Evolutionary conservation across 92 coral and sea anemone genomes (phyloP).

Genomic region (Bergia puertoricense): DNA sequence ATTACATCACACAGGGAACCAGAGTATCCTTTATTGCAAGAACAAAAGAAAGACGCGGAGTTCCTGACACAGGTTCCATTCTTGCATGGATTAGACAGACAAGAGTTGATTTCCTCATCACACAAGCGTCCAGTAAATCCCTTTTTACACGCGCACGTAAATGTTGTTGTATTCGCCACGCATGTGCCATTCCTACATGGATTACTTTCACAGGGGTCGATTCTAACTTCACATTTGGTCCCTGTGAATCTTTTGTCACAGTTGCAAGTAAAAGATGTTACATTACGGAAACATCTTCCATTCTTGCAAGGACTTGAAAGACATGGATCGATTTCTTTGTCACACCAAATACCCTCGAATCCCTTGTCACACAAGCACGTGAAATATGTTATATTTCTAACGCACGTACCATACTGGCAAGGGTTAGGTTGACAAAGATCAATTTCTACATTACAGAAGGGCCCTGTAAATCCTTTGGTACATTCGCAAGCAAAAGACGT

Average conservation of each 20-base stretch:
- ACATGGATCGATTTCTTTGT: slow-evolving; percentile 50
- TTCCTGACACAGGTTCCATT: slow-evolving; percentile 52
- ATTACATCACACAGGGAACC: slow-evolving; percentile 44
- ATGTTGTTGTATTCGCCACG: slow-evolving; percentile 7
- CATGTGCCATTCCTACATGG: slow-evolving; percentile 88
- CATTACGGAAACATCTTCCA: slow-evolving; percentile 46
- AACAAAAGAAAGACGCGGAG: slow-evolving; percentile 55
- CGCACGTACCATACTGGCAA: slow-evolving; percentile 71
- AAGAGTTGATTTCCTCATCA: slow-evolving; percentile 46
- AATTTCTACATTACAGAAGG: slow-evolving; percentile 51
- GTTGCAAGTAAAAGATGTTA: slow-evolving; percentile 48
- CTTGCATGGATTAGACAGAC: slow-evolving; percentile 59
- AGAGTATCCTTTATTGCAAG: slow-evolving; percentile 72
- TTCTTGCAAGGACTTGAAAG: slow-evolving; percentile 52
- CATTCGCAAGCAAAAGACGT: slow-evolving; percentile 65
- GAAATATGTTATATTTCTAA: slow-evolving; percentile 21
- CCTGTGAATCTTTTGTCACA: slow-evolving; percentile 68
- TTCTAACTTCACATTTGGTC: slow-evolving; percentile 37
- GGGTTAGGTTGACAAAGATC: slow-evolving; percentile 62
- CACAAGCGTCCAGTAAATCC: slow-evolving; percentile 59
- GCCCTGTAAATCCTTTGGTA: slow-evolving; percentile 59
- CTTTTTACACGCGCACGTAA: slow-evolving; percentile 53
- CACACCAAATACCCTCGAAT: slow-evolving; percentile 49
- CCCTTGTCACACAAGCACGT: slow-evolving; percentile 67
- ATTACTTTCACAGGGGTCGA: slow-evolving; percentile 52